A percentile compares a stretch with the other conserved stretches of the same genome.
These are phyloP conservation scores for Catocala sponsa DNA, from an alignment of 2,888 invertebrate species.

Conservation along the genomic window DNA sequence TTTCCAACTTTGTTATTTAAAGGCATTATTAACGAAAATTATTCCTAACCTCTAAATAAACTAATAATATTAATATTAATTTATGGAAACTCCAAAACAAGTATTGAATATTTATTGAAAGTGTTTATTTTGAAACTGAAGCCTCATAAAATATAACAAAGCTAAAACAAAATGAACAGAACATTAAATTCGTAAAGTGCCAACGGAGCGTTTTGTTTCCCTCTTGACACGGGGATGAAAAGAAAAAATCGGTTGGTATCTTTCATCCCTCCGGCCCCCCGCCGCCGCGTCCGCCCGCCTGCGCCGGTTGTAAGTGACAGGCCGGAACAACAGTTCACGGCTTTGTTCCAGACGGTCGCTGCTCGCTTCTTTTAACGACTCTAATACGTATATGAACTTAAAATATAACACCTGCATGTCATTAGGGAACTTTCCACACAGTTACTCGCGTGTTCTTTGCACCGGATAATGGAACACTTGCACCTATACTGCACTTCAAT, in stretches of 20 bases:
- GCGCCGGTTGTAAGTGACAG: conserved; percentile 26
- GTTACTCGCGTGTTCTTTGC: too few relatives aligned
- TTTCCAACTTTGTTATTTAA: too few relatives aligned
- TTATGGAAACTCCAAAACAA: not conserved
- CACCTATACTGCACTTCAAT: too few relatives aligned
- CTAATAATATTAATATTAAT: too few relatives aligned
- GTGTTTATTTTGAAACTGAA: conserved; percentile 10
- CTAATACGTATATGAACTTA: not conserved
- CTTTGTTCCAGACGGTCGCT: conserved; percentile 4
- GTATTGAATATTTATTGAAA: not conserved
- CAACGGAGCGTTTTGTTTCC: conserved; percentile 15
- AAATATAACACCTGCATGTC: too few relatives aligned
- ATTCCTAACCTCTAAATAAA: too few relatives aligned
- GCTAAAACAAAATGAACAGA: conserved; percentile 20
- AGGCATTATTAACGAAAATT: too few relatives aligned
- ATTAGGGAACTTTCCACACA: too few relatives aligned
- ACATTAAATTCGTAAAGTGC: conserved; percentile 22
- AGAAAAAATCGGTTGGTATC: conserved; percentile 19
- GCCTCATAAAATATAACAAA: conserved; percentile 16
- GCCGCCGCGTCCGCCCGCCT: not conserved
- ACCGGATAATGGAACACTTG: too few relatives aligned
- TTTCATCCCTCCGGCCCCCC: not conserved
- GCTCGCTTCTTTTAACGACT: conserved; percentile 8
- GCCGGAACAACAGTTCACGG: conserved; percentile 6
- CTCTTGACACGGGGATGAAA: conserved; percentile 23